A percentile compares a stretch with the other conserved stretches of the same genome.
phyloP scores from a whole-genome alignment of 2,888 invertebrate genomes.

The Stenurella melanura region DNA sequence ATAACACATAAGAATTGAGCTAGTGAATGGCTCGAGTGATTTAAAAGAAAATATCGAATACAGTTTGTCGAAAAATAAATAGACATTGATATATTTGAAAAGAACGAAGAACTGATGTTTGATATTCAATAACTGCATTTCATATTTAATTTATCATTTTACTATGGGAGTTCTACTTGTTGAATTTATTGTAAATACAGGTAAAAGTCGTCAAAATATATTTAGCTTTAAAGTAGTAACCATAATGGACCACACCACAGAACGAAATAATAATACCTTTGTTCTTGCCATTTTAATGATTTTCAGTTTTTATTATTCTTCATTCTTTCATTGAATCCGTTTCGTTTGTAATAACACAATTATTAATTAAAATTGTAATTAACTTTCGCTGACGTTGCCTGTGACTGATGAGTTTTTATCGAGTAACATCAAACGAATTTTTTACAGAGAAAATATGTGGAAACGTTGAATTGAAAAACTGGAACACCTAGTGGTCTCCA shows the following conservation, averaged over 20 bases:
- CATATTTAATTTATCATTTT: too few species aligned
- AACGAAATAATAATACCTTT: not conserved
- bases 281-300: not conserved
- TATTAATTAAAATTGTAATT: slow-evolving; percentile 3
- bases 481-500: too few species aligned
- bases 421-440: not conserved
- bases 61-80: too few species aligned
- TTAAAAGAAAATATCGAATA: too few species aligned
- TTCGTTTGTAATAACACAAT: slow-evolving; percentile 7
- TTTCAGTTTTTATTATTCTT: not conserved
- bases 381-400: not conserved
- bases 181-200: not conserved
- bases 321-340: not conserved
- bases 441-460: not conserved
- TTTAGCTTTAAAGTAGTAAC: not conserved
- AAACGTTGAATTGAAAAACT: not conserved
- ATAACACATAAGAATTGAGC: too few species aligned
- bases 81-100: too few species aligned
- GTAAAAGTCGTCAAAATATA: not conserved
- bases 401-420: not conserved
- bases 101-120: too few species aligned
- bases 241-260: too few species aligned
- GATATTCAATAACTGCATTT: too few species aligned
- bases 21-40: too few species aligned
- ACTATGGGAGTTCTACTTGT: not conserved